Base-by-base conservation (phyloP, 2,888 invertebrate genomes). In the Hyles lineata region DNA sequence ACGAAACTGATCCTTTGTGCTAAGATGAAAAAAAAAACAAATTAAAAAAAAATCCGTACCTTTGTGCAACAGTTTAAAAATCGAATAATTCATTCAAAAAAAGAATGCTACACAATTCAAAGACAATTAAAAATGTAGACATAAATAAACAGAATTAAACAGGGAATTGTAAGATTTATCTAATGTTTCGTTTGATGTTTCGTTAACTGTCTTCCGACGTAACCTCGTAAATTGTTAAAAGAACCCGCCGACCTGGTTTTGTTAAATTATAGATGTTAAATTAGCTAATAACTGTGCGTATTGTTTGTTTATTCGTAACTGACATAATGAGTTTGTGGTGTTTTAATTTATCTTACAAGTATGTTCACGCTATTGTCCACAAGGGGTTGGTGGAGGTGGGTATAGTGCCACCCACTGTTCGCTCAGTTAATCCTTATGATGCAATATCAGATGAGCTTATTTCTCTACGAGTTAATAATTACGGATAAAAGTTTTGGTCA, bases 201-300 rank as follows among this genome's bases (percentile, higher is more conserved):
- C 52, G 70, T 70, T 29, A 35, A 32, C 58, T 15, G 21, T 52
- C 72, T 67, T 69, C 67, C 60, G 63, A 52, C 61, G 25, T 63
- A 55, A 55, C 55, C 23, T 69, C 69, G 55, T 72, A 67, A 67
- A 67, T 21, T 23, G 11, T 67, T 43, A 67, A 43, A 67, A 67
- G 43, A 15, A 50, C 32, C 43, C 15, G 43, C 50, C n/a, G 43
- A 67, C 67, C 43, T 67, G 67, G 17, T 43, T 63, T 17, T 63
- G 11, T 25, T 23, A 32, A 15, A 50, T 23, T 67, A n/a, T 43
- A 21, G 43, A 23, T 23, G 50, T 43, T 23, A 67, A 67, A 67
- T 50, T 67, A 50, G 8, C 55, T 55, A n/a, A 17, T 7, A 55
- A 55, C 55, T 55, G n/a, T n/a, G n/a, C 55, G 17, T n/a, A 55